Conservation (phyloP, 1,140 invertebrate genomes). For the Aphis craccivora region DNA sequence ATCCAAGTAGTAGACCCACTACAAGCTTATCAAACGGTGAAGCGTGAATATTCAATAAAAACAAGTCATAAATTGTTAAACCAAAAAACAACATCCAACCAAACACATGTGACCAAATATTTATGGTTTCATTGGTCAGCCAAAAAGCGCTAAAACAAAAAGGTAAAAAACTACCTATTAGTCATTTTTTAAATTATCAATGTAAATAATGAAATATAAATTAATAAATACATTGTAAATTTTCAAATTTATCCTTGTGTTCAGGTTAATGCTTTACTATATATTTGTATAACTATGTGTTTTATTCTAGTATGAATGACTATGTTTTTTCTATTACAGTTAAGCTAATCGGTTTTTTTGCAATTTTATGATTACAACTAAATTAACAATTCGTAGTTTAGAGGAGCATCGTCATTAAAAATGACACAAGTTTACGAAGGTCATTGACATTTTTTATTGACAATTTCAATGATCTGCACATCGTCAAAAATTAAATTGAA, state of each 20-base stretch:
- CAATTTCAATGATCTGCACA: not conserved
- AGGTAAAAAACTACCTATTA: not conserved
- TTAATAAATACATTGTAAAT: not conserved
- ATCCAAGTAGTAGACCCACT: conserved; percentile 80
- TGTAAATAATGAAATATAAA: not conserved
- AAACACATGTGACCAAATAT: conserved; percentile 95
- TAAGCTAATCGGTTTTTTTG: not conserved
- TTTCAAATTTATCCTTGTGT: not conserved
- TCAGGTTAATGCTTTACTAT: not conserved
- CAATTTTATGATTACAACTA: not conserved
- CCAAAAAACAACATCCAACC: conserved; percentile 88
- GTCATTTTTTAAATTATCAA: not conserved
- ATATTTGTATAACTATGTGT: not conserved
- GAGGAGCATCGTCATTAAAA: not conserved
- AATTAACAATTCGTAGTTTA: not conserved
- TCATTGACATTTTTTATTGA: conserved; percentile 22
- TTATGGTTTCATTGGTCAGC: conserved; percentile 97
- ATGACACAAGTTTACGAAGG: not conserved
- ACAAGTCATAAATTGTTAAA: conserved; percentile 84
- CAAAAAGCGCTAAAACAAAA: conserved; percentile 81
- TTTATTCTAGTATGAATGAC: not conserved
- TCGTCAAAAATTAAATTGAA: not conserved
- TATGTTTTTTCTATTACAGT: not conserved
- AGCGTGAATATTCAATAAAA: conserved; percentile 79
- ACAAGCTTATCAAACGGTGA: conserved; percentile 83